These are phyloP conservation scores for Drosophila dunni DNA, from an alignment of 1,140 invertebrate species.

Conservation along the genomic window DNA sequence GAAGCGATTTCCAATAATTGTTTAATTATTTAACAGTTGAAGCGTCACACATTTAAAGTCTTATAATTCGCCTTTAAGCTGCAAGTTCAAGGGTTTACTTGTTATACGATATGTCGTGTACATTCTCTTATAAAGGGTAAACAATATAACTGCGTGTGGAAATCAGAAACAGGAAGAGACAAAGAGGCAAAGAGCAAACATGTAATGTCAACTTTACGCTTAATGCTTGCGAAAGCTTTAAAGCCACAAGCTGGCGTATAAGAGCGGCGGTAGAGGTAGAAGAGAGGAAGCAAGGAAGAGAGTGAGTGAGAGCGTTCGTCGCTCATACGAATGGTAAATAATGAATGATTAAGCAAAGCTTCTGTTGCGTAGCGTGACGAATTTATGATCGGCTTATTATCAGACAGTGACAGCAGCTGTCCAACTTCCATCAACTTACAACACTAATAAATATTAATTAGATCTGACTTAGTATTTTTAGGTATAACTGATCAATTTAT, in stretches of 20 bases:
- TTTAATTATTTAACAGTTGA: too few relatives aligned
- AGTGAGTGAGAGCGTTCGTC: background rate
- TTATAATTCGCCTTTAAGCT: too few relatives aligned
- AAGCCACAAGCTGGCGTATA: background rate
- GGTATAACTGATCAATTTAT: constrained; percentile 43
- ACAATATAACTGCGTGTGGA: background rate
- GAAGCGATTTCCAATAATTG: too few relatives aligned
- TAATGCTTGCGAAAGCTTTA: constrained; percentile 20
- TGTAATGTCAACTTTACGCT: constrained; percentile 30
- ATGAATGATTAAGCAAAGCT: constrained; percentile 15
- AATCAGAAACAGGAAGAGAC: background rate
- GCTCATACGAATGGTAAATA: background rate
- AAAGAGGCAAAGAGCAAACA: background rate
- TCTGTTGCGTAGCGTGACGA: constrained; percentile 16
- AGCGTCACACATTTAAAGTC: too few relatives aligned
- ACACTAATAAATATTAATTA: constrained; percentile 32
- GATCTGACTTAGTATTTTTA: constrained; percentile 1
- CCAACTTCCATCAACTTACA: constrained; percentile 38
- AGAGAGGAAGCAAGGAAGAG: background rate
- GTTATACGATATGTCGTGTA: constrained; percentile 1
- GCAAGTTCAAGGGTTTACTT: constrained; percentile 1
- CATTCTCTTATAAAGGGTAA: background rate
- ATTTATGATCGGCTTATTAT: constrained; percentile 38
- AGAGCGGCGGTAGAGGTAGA: background rate
- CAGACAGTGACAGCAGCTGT: constrained; percentile 27